Evolutionary conservation across 2,113 vertebrate species (phyloP).

Genomic region (Typhlomys cinereus): DNA sequence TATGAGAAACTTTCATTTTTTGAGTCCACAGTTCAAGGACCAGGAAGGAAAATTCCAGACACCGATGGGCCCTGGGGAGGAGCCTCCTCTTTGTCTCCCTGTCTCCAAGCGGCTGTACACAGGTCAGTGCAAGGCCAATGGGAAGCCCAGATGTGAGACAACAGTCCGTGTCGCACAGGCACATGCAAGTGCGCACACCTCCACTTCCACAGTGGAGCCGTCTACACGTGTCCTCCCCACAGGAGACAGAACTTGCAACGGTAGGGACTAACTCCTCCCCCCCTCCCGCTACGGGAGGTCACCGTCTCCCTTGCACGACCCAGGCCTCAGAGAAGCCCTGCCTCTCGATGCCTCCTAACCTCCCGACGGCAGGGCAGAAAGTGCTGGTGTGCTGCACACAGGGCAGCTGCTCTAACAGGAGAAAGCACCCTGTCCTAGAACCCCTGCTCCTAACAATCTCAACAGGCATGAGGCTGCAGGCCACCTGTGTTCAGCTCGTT

Average conservation of each 20-base stretch:
- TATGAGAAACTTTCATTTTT: background rate
- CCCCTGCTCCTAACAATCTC: background rate
- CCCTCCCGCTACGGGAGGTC: background rate
- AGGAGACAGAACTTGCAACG: no score
- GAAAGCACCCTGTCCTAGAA: no score
- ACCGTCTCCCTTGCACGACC: background rate
- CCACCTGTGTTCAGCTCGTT: background rate
- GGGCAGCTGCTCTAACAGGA: background rate
- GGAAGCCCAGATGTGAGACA: rapidly evolving
- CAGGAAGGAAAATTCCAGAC: background rate
- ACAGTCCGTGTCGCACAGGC: background rate
- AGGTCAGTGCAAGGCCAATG: no score
- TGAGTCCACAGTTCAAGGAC: background rate
- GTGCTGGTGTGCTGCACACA: rapidly evolving
- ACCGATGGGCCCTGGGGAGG: background rate
- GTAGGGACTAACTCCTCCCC: background rate
- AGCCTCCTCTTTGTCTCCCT: background rate
- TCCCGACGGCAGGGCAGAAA: background rate
- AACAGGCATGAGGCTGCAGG: background rate
- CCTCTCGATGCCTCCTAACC: background rate
- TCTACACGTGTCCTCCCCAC: background rate
- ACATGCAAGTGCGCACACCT: no score
- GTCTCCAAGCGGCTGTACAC: no score
- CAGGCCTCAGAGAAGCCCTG: background rate
- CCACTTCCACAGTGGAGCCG: background rate